These are phyloP conservation scores for Leucophenga maculata DNA, from an alignment of 2,888 invertebrate genomes.

Conservation along the genomic window DNA sequence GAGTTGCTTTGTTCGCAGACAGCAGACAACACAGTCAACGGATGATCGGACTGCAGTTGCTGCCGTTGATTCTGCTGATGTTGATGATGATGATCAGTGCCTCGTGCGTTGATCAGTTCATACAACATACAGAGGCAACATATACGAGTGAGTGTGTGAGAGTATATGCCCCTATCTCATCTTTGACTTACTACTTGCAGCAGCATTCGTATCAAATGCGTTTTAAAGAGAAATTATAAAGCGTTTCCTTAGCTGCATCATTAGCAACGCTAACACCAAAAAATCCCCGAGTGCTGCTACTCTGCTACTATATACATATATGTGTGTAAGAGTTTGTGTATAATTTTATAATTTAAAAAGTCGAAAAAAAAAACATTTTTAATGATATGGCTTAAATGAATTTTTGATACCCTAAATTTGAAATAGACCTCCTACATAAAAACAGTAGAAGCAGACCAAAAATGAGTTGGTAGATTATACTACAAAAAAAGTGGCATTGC, in stretches of 20 bases:
- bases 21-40: constrained; percentile 20
- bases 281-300: constrained; percentile 37
- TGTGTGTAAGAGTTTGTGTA: background rate
- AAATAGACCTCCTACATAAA: too few relatives aligned
- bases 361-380: background rate
- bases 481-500: too few relatives aligned
- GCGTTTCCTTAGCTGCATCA: constrained; percentile 71
- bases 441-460: too few relatives aligned
- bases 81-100: too few relatives aligned
- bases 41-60: constrained; percentile 16
- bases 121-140: constrained; percentile 4
- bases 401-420: too few relatives aligned
- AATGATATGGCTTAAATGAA: too few relatives aligned
- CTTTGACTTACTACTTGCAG: constrained; percentile 34
- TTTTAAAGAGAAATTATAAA: constrained; percentile 69
- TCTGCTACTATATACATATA: background rate
- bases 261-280: constrained; percentile 70
- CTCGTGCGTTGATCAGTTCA: constrained; percentile 30
- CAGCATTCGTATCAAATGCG: constrained; percentile 55
- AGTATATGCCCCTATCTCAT: constrained; percentile 52
- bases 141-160: too few relatives aligned
- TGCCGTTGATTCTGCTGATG: background rate
- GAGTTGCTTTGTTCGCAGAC: constrained; percentile 23
- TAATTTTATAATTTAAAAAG: constrained; percentile 3
- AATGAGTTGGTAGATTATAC: too few relatives aligned